phyloP scores from a whole-genome alignment of 1,140 invertebrate genomes.

The Drosophila mauritiana region DNA sequence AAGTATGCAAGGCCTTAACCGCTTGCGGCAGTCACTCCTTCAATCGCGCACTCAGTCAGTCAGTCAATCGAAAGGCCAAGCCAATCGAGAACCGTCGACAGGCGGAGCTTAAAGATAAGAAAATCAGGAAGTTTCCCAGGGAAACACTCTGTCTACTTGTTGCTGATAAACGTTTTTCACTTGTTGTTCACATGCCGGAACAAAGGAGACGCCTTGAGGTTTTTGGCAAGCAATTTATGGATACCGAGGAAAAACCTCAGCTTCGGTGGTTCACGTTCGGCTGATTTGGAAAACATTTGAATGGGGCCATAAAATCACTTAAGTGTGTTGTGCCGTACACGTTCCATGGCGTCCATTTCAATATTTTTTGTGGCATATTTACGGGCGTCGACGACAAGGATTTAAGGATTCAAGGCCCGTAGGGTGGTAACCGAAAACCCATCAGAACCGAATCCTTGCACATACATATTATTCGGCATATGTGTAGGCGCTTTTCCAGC shows the following conservation, averaged over 20 bases:
- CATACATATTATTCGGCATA: constrained; percentile 43
- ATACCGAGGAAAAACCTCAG: neutral
- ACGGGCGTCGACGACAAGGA: constrained; percentile 42
- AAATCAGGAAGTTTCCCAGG: constrained; percentile 16
- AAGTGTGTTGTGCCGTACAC: constrained; percentile 65
- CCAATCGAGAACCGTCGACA: constrained; percentile 49
- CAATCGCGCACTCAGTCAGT: constrained; percentile 26
- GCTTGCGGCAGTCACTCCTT: constrained; percentile 26
- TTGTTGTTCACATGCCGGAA: constrained; percentile 14
- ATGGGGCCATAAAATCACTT: constrained; percentile 75
- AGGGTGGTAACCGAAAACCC: constrained; percentile 29
- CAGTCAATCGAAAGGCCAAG: constrained; percentile 45
- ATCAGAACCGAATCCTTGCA: constrained; percentile 5
- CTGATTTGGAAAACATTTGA: constrained; percentile 75
- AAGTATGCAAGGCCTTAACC: constrained; percentile 41
- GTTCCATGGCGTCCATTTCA: constrained; percentile 39
- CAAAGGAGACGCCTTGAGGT: constrained; percentile 19
- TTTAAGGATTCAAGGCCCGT: constrained; percentile 18
- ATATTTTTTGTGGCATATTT: constrained; percentile 60
- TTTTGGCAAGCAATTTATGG: constrained; percentile 52
- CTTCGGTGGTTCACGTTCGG: constrained; percentile 38
- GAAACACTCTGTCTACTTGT: constrained; percentile 60
- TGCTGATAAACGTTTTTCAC: constrained; percentile 62
- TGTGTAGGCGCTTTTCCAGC: constrained; percentile 26
- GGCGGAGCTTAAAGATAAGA: constrained; percentile 11